Base-by-base conservation (phyloP, 2,888 invertebrate species). In the Drosophila demipolita region DNA sequence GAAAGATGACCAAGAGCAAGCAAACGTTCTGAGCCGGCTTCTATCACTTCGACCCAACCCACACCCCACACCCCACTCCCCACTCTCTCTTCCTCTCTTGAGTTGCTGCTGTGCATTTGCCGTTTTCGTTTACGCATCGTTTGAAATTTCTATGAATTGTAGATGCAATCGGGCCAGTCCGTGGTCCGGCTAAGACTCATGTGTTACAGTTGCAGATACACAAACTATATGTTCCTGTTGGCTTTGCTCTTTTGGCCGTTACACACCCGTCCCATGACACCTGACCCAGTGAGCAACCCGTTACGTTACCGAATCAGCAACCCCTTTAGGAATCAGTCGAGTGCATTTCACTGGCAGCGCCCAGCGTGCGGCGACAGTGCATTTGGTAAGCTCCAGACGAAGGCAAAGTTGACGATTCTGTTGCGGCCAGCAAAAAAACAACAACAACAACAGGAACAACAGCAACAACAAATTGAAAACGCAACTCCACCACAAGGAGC, bases 111-210 rank as follows among this genome's bases (percentile, higher is more conserved):
- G 64, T 80, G 83, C 80, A 83, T 85, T 87, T 89, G 90, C 87
- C 90, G 83, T 90, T 90, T 90, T 90, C 91, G 91, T 90, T 89
- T 90, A 90, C 84, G 88, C 89, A 90, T 88, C 90, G 91, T 90
- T 90, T 86, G 79, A 86, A 90, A 90, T 89, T 91, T 90, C 89
- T 90, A 91, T 91, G 91, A 92, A 91, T 92, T 91, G 91, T 87
- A 92, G 91, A 91, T 92, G 91, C 89, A 92, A 91, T 91, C 91
- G 91, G 82, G 45, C 89, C 85, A 87, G 85, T 74, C 78, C 83
- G 84, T 80, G 80, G 73, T 64, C 69, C 66, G 65, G 66, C 80
- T 85, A 90, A 89, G 90, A 90, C 89, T 86, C 90, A 90, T 88
- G 83, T 83, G 88, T 75, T 84, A 76, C 84, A 75, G 72, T 80